Evolutionary conservation across 2,888 invertebrate species (phyloP).

Genomic region (Dicranocentrus wangi): DNA sequence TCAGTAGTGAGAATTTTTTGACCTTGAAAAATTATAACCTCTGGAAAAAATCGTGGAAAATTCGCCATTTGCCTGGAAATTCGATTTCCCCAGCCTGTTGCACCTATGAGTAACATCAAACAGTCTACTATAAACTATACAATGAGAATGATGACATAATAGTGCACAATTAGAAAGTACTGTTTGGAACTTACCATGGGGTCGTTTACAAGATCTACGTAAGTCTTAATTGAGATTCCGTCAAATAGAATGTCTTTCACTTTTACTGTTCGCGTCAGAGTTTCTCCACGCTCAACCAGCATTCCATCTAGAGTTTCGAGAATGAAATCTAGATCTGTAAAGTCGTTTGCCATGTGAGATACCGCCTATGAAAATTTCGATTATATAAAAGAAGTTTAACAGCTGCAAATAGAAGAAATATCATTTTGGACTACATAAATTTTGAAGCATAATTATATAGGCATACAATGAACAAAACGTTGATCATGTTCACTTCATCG

Average conservation of each 20-base stretch:
- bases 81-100: slow-evolving; percentile 55
- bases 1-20: too few relatives aligned
- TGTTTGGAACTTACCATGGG: too few relatives aligned
- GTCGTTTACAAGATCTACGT: slow-evolving; percentile 63
- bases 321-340: slow-evolving; percentile 60
- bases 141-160: too few relatives aligned
- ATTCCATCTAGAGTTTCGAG: slow-evolving; percentile 60
- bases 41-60: too few relatives aligned
- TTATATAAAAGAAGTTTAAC: too few relatives aligned
- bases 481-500: slow-evolving; percentile 64
- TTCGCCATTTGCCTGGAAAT: too few relatives aligned
- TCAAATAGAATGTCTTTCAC: slow-evolving; percentile 67
- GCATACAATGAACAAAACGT: slow-evolving; percentile 57
- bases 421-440: background rate
- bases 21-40: too few relatives aligned
- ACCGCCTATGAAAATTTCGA: too few relatives aligned
- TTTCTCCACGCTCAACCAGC: slow-evolving; percentile 60
- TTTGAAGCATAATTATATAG: too few relatives aligned
- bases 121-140: too few relatives aligned
- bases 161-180: too few relatives aligned
- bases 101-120: too few relatives aligned
- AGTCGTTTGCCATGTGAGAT: slow-evolving; percentile 53
- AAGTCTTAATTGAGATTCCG: slow-evolving; percentile 62
- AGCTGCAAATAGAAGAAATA: background rate
- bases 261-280: slow-evolving; percentile 52